Conservation (phyloP, 2,888 invertebrate genomes). For the Scotopteryx bipunctaria region DNA sequence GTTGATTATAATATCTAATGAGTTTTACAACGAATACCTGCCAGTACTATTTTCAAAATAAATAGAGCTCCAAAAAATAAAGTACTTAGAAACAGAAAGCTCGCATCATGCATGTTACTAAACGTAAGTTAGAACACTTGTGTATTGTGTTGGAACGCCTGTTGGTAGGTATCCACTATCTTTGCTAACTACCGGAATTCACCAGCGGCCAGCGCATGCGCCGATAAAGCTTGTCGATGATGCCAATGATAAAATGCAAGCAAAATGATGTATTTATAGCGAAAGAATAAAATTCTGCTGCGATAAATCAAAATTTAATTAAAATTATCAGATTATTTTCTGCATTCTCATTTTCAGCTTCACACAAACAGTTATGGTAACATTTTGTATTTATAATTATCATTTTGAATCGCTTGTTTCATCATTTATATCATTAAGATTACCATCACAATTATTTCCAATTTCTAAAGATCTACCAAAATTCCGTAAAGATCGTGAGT, state of each 20-base stretch:
- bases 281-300: not conserved
- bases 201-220: conserved; percentile 13
- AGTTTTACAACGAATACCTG: too few relatives aligned
- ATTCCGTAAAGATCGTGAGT: conserved; percentile 7
- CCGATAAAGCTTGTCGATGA: conserved; percentile 18
- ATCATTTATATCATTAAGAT: not conserved
- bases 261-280: not conserved
- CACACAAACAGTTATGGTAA: not conserved
- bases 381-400: not conserved
- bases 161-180: not conserved
- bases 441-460: too few relatives aligned
- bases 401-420: not conserved
- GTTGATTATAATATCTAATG: too few relatives aligned
- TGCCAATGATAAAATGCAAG: conserved; percentile 16
- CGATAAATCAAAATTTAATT: not conserved
- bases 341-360: not conserved
- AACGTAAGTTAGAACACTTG: too few relatives aligned
- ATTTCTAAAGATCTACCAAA: too few relatives aligned
- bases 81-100: too few relatives aligned
- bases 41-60: too few relatives aligned
- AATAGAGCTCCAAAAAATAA: too few relatives aligned
- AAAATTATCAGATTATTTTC: conserved; percentile 2
- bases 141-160: not conserved
- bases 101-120: too few relatives aligned
- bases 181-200: conserved; percentile 14